Evolutionary conservation across 2,888 invertebrate species (phyloP).

Genomic region (Bruchidius siliquastri): DNA sequence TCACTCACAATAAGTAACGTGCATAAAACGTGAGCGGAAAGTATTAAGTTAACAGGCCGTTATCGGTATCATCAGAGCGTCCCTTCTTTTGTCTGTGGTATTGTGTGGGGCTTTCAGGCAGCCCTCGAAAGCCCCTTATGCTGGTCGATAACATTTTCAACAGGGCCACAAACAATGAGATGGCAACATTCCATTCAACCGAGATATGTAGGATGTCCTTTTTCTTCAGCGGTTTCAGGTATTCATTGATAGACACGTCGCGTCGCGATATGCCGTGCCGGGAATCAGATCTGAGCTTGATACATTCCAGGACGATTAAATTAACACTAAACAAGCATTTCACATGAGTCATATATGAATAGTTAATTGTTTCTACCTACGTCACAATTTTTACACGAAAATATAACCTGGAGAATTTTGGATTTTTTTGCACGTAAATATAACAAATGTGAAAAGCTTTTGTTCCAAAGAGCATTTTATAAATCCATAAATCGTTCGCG

Average conservation of each 20-base stretch:
- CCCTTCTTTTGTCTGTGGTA: neutral
- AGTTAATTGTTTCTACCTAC: too few relatives aligned
- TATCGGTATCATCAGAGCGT: neutral
- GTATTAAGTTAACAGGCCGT: neutral
- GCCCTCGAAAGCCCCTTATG: neutral
- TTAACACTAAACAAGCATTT: too few relatives aligned
- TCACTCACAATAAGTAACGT: neutral
- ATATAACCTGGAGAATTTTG: too few relatives aligned
- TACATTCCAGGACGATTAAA: too few relatives aligned
- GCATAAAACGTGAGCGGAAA: neutral
- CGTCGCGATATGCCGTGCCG: too few relatives aligned
- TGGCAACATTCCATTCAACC: slow-evolving; percentile 3
- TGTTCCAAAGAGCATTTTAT: too few relatives aligned
- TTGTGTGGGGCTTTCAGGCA: neutral
- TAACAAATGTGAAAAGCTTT: too few relatives aligned
- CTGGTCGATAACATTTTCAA: neutral
- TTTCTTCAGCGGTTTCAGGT: neutral
- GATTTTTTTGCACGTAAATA: too few relatives aligned
- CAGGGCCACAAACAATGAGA: slow-evolving; percentile 2
- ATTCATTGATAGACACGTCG: slow-evolving; percentile 1
- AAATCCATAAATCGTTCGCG: too few relatives aligned
- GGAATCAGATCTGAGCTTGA: too few relatives aligned
- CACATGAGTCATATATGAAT: too few relatives aligned
- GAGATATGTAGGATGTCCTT: neutral
- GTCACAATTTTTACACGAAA: too few relatives aligned